Conservation (phyloP, 2,888 invertebrate species). For the Himalopsyche japonica region DNA sequence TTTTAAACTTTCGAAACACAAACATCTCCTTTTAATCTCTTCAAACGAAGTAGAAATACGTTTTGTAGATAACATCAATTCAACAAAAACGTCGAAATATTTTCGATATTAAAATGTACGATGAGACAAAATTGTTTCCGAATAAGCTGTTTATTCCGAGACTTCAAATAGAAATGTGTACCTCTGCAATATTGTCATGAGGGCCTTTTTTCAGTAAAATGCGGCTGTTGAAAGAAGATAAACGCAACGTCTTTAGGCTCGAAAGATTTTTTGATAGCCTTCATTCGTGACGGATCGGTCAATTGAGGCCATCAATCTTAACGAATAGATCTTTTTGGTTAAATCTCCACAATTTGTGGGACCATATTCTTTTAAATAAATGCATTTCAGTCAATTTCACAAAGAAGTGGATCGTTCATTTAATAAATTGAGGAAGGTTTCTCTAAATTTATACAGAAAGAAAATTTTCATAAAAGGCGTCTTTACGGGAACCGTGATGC, state of each 20-base stretch:
- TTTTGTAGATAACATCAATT: not conserved
- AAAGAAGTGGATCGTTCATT: not conserved
- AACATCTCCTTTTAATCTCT: not conserved
- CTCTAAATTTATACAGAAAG: too few species aligned
- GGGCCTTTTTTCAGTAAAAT: not conserved
- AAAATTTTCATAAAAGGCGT: too few species aligned
- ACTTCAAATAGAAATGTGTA: not conserved
- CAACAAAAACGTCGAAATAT: not conserved
- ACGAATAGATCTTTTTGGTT: not conserved
- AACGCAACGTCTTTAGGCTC: not conserved
- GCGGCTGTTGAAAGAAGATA: not conserved
- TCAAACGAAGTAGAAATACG: not conserved
- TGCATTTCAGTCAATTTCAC: not conserved
- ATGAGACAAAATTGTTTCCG: not conserved
- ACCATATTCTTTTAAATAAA: not conserved
- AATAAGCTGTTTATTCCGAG: not conserved
- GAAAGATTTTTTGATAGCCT: constrained; percentile 3
- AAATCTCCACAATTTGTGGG: not conserved
- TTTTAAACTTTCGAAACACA: not conserved
- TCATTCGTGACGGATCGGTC: constrained; percentile 23
- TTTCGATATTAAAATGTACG: not conserved
- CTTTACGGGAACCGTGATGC: too few species aligned
- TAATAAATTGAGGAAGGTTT: not conserved
- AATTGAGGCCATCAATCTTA: constrained; percentile 28
- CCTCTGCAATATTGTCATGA: not conserved